Evolutionary conservation across 2,888 invertebrate species (phyloP).

Genomic region (Trisateles emortualis): DNA sequence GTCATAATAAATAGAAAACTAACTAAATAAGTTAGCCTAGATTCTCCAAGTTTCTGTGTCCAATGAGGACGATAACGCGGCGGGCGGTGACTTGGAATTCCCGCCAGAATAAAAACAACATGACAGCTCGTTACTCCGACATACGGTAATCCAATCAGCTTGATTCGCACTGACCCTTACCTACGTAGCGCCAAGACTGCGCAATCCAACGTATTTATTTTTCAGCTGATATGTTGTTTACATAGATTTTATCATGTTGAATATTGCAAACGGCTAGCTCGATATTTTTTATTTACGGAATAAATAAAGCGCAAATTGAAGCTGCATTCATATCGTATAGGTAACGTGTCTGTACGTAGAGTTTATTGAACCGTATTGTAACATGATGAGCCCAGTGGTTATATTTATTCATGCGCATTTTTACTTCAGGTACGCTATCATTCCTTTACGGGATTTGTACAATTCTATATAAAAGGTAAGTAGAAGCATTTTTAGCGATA

Average conservation of each 20-base stretch:
- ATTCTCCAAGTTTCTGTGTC: slow-evolving; percentile 15
- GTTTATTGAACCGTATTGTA: background rate
- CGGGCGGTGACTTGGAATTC: slow-evolving; percentile 37
- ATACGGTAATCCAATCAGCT: slow-evolving; percentile 65
- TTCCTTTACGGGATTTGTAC: too few species aligned
- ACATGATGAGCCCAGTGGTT: too few species aligned
- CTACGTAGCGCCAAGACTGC: slow-evolving; percentile 31
- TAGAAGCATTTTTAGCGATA: too few species aligned
- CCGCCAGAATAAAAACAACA: slow-evolving; percentile 61
- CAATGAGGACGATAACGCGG: slow-evolving; percentile 40
- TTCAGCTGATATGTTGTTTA: slow-evolving; percentile 23
- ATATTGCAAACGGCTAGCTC: slow-evolving; percentile 23
- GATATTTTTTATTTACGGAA: slow-evolving; percentile 1
- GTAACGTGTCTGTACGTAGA: too few species aligned
- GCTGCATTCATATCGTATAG: background rate
- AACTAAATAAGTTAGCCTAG: slow-evolving; percentile 15
- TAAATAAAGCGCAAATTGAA: slow-evolving; percentile 3
- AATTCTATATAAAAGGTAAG: too few species aligned
- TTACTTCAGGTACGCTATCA: too few species aligned
- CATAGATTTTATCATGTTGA: slow-evolving; percentile 5
- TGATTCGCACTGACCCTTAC: slow-evolving; percentile 61
- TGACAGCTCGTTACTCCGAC: slow-evolving; percentile 61
- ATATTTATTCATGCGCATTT: too few species aligned
- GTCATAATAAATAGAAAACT: background rate
- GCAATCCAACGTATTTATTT: slow-evolving; percentile 50